Evolutionary conservation across 2,888 invertebrate genomes (phyloP).

Genomic region (Xylocampa areola): DNA sequence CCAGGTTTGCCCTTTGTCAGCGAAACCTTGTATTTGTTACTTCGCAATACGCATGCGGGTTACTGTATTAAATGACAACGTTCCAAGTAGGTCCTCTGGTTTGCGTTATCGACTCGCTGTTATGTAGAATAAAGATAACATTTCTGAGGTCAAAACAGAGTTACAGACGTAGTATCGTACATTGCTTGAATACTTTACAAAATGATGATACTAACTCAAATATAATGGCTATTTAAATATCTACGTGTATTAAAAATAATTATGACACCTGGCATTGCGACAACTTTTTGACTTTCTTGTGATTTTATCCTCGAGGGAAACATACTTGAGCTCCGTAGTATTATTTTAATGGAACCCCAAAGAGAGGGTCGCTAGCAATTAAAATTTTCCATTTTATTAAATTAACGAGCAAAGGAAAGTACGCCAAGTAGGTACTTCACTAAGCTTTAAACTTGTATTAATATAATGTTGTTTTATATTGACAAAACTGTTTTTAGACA

Average conservation of each 20-base stretch:
- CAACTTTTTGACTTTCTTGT: constrained; percentile 60
- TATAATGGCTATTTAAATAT: not conserved
- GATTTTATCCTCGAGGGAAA: constrained; percentile 65
- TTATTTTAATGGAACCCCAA: constrained; percentile 71
- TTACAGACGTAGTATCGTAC: too few species aligned
- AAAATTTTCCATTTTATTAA: constrained; percentile 79
- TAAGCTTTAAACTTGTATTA: constrained; percentile 58
- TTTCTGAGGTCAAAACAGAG: not conserved
- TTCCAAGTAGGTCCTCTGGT: not conserved
- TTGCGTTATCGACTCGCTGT: too few species aligned
- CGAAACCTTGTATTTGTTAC: constrained; percentile 34
- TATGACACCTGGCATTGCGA: constrained; percentile 45
- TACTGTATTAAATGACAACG: constrained; percentile 21
- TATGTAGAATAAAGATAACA: not conserved
- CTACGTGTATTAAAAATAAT: constrained; percentile 18
- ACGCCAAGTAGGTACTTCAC: constrained; percentile 60
- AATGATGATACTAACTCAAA: not conserved
- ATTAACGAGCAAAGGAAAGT: constrained; percentile 71
- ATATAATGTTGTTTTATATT: constrained; percentile 47
- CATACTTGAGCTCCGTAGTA: constrained; percentile 66
- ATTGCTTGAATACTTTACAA: not conserved
- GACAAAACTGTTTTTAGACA: constrained; percentile 34
- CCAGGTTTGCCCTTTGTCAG: constrained; percentile 46
- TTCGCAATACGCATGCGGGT: constrained; percentile 15
- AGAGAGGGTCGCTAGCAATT: constrained; percentile 71